Percentiles rank a stretch among this genome's conserved stretches.
Evolutionary conservation across 2,888 invertebrate species (phyloP).

Genomic region (Lycocerus yunnanus): DNA sequence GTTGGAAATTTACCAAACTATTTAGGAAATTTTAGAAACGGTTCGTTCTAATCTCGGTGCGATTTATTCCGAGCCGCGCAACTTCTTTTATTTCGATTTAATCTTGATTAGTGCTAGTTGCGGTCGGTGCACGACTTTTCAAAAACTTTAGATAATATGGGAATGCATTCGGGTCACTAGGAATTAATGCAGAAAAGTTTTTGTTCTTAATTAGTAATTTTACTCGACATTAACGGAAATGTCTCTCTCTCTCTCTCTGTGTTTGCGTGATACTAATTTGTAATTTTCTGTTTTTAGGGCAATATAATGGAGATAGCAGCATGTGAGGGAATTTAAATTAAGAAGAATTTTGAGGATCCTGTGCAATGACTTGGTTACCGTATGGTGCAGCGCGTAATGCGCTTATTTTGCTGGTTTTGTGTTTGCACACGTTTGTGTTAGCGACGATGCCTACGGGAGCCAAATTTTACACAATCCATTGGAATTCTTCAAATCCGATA

Average conservation of each 20-base stretch:
- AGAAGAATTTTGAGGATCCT: slow-evolving; percentile 12
- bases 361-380: slow-evolving; percentile 42
- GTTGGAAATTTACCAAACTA: neutral
- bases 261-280: neutral
- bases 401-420: slow-evolving; percentile 46
- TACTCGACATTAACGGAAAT: neutral
- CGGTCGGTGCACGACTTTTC: neutral
- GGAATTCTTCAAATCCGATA: slow-evolving; percentile 56
- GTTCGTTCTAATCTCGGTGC: neutral
- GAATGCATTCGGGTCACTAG: neutral
- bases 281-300: slow-evolving; percentile 13
- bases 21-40: neutral
- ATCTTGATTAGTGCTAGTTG: neutral
- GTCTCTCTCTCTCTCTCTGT: no score
- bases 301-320: slow-evolving; percentile 12
- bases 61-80: neutral
- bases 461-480: slow-evolving; percentile 55
- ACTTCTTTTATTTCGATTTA: neutral
- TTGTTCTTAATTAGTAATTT: neutral
- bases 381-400: slow-evolving; percentile 41
- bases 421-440: slow-evolving; percentile 47
- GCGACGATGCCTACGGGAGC: slow-evolving; percentile 54
- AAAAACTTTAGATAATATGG: neutral
- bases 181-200: neutral
- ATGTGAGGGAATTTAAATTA: slow-evolving; percentile 23